Evolutionary conservation across 2,113 vertebrate species (phyloP), one percentile per base, ranked within the genome.

Genomic region (Sitta europaea): DNA sequence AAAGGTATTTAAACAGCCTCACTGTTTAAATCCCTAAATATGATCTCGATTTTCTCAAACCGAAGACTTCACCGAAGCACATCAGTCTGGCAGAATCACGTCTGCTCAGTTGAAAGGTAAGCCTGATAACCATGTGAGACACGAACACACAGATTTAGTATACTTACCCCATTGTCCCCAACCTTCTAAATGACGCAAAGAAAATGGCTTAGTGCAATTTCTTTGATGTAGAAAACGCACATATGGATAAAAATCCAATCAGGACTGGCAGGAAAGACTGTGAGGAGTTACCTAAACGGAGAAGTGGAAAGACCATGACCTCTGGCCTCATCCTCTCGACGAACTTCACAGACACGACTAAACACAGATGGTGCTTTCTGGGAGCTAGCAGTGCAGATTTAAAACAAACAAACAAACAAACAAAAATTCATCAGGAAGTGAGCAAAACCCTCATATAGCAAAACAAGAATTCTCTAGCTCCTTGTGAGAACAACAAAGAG

Each of bases 311-410:
- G 80, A 66, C 83, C 91, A 53, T 95, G 97, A 53, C 97, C 97
- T 96, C 77, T 96, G 42, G 89, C 89, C 67, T 98, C 97, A 79
- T 98, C 97, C 68, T 97, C 98, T 61, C 98, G 97, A 90, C 84
- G 98, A 54, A 97, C 98, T 97, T 99, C 98, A 96, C 98, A 98
- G 78, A 99, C 98, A 33, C 98, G 98, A 91, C 98, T 98, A 92
- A 99, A 99, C 92, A 99, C 98, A 11, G 99, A 99, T 7, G 97
- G 90, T 77, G 97, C 98, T 96, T 97, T 97, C 94, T 94, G 97
- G 57, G 96, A 94, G 95, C 98, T 98, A 94, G 83, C 27, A 88
- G 61, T 24, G 73, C 36, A 94, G 66, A 96, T 91, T 91, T 78
- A 67, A 96, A 94, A 96, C 74, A 91, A 96, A 96, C 62, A 92